Percentiles rank a stretch among this genome's conserved stretches.
These are phyloP conservation scores for Chaitophorus viminalis DNA, from an alignment of 2,888 invertebrate species.

Conservation along the genomic window DNA sequence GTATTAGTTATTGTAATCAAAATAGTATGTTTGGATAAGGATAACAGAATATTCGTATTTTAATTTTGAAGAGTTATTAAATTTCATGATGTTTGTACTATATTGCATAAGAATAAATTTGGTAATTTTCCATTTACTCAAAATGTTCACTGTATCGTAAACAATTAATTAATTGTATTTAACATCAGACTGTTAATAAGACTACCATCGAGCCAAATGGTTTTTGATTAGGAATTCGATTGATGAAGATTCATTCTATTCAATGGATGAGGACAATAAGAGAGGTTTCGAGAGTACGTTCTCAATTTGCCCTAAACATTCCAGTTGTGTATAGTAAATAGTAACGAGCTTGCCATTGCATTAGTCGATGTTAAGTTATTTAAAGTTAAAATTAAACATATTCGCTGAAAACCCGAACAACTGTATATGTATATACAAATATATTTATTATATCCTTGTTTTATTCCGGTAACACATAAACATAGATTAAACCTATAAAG, in stretches of 20 bases:
- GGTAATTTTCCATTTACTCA: background rate
- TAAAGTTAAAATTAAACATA: background rate
- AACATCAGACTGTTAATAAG: background rate
- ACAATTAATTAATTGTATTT: background rate
- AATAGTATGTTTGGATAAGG: too few relatives aligned
- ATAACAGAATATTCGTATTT: too few relatives aligned
- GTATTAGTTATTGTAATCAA: too few relatives aligned
- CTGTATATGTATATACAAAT: background rate
- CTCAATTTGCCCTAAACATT: slow-evolving; percentile 1
- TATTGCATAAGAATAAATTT: background rate
- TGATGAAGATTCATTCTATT: background rate
- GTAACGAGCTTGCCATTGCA: slow-evolving; percentile 4
- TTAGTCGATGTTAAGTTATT: background rate
- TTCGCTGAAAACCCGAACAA: background rate
- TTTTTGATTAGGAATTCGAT: slow-evolving; percentile 23
- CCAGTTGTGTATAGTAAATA: background rate
- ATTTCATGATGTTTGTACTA: background rate
- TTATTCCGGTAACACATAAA: too few relatives aligned
- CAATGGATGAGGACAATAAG: background rate
- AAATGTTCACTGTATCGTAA: background rate
- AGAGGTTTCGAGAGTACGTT: background rate
- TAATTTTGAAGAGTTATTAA: too few relatives aligned
- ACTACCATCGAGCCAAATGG: background rate
- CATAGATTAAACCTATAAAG: too few relatives aligned
- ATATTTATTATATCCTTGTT: background rate